phyloP scores from a whole-genome alignment of 1,140 invertebrate genomes.

The Lysiphlebus fabarum region DNA sequence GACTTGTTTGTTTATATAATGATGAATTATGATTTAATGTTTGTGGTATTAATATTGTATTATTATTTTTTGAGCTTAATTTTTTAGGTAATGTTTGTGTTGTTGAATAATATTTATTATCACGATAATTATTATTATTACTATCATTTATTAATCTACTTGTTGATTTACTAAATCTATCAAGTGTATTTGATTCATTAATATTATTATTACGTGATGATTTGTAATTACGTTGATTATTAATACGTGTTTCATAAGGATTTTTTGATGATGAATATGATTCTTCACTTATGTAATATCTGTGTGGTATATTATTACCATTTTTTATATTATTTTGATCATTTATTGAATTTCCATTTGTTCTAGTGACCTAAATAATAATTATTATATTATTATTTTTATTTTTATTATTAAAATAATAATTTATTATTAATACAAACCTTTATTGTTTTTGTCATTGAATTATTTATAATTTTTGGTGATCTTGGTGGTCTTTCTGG shows the following conservation, averaged over 20 bases:
- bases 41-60: background rate
- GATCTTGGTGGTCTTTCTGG: conserved; percentile 44
- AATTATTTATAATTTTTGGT: conserved; percentile 33
- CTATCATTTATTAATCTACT: conserved; percentile 62
- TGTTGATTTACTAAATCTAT: conserved; percentile 76
- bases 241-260: conserved; percentile 23
- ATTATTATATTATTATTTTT: background rate
- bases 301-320: background rate
- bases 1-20: conserved; percentile 3
- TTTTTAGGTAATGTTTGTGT: conserved; percentile 77
- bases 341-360: background rate
- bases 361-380: background rate
- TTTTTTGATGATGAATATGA: conserved; percentile 20
- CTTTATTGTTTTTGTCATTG: conserved; percentile 24
- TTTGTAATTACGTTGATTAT: conserved; percentile 7
- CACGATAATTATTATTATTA: no score
- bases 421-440: conserved; percentile 5
- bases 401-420: conserved; percentile 20
- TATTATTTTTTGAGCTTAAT: conserved; percentile 52
- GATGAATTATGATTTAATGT: conserved; percentile 9
- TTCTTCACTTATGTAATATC: conserved; percentile 6
- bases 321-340: background rate
- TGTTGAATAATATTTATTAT: conserved; percentile 60
- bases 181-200: conserved; percentile 56
- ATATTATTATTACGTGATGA: conserved; percentile 22